phyloP scores from a whole-genome alignment of 2,888 invertebrate genomes.

The Deroplatys truncata region DNA sequence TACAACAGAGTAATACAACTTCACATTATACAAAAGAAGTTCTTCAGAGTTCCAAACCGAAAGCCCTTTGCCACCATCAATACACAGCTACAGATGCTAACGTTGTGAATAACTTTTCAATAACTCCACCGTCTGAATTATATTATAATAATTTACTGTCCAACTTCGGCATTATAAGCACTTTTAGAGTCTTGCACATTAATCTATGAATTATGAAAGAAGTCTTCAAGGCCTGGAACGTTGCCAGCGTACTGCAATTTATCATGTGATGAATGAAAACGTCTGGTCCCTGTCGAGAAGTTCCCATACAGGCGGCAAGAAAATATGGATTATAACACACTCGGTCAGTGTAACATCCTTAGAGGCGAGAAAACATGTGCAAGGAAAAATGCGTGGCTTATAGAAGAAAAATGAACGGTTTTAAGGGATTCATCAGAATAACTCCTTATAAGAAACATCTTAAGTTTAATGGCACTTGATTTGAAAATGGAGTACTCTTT shows the following conservation, averaged over 20 bases:
- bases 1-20: too few relatives aligned
- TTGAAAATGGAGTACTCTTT: too few relatives aligned
- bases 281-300: background rate
- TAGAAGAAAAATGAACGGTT: background rate
- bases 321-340: background rate
- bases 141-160: background rate
- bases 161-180: background rate
- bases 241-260: background rate
- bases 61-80: too few relatives aligned
- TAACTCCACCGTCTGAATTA: background rate
- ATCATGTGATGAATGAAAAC: background rate
- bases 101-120: background rate
- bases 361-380: background rate
- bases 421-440: too few relatives aligned
- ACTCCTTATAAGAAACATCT: too few relatives aligned
- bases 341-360: background rate
- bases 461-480: too few relatives aligned
- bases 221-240: background rate
- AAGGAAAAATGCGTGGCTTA: background rate
- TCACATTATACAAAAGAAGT: too few relatives aligned
- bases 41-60: too few relatives aligned
- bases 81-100: background rate
- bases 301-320: background rate
- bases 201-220: background rate
- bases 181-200: background rate